A percentile compares a stretch with the other conserved stretches of the same genome.
phyloP scores from a whole-genome alignment of 1,140 invertebrate species.

The Paraescarpia echinospica region DNA sequence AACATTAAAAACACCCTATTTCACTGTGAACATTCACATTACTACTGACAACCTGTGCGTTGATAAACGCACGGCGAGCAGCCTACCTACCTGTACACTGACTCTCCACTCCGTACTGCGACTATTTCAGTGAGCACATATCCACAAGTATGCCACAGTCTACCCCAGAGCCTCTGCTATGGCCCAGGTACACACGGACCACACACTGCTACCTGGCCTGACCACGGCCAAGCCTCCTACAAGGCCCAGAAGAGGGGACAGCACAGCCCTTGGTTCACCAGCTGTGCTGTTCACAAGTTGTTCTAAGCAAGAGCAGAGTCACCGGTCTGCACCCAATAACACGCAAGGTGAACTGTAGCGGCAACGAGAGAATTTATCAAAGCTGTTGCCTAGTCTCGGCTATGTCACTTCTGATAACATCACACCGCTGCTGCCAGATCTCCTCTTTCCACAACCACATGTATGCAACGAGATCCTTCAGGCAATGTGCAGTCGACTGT shows the following conservation, averaged over 20 bases:
- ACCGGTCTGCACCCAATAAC: neutral
- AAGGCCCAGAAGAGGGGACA: neutral
- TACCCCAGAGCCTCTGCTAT: neutral
- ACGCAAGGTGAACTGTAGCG: neutral
- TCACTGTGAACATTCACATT: neutral
- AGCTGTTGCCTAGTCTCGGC: neutral
- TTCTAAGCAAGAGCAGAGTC: neutral
- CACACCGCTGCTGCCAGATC: neutral
- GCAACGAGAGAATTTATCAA: neutral
- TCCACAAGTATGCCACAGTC: neutral
- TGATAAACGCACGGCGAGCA: neutral
- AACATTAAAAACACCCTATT: no score
- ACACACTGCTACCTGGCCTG: neutral
- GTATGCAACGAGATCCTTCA: neutral
- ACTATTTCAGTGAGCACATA: neutral
- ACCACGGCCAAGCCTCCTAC: neutral
- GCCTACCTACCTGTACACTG: neutral
- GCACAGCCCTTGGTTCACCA: neutral
- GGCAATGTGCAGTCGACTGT: neutral
- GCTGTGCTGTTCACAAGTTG: neutral
- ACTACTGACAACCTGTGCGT: neutral
- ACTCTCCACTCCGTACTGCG: neutral
- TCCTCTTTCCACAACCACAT: neutral
- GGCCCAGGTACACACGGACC: neutral
- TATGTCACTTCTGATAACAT: conserved; percentile 6